phyloP scores from a whole-genome alignment of 2,797 vertebrate species.

The Chaetodon trifasciatus region DNA sequence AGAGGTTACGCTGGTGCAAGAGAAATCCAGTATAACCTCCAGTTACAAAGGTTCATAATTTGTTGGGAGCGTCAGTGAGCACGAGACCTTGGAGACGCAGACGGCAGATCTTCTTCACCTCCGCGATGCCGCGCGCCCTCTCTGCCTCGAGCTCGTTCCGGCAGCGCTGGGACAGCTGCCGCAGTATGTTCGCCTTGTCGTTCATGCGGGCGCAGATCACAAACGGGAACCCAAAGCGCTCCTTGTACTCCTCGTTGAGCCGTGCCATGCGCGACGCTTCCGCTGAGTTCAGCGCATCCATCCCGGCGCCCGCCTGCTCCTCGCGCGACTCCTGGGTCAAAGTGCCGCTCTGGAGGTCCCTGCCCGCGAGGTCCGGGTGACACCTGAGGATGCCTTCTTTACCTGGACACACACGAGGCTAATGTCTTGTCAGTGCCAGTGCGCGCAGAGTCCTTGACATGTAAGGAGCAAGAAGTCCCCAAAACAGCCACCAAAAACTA shows the following conservation, averaged over 20 bases:
- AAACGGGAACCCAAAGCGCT: constrained; percentile 89
- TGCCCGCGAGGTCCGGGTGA: constrained; percentile 89
- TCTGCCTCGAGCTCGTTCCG: constrained; percentile 72
- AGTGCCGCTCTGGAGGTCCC: constrained; percentile 81
- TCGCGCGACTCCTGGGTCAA: constrained; percentile 85
- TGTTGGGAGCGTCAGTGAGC: constrained; percentile 34
- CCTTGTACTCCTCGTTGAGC: constrained; percentile 87
- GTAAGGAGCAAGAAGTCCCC: too few relatives aligned
- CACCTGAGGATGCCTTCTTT: constrained; percentile 90
- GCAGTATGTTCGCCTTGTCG: constrained; percentile 76
- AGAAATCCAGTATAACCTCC: neutral
- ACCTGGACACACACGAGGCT: constrained; percentile 72
- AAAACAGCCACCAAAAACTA: neutral
- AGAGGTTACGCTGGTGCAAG: too few relatives aligned
- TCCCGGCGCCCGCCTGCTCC: constrained; percentile 85
- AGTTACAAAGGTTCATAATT: constrained; percentile 37
- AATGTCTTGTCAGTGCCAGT: neutral
- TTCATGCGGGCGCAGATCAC: constrained; percentile 87
- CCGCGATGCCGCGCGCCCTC: constrained; percentile 80
- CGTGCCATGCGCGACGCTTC: constrained; percentile 74
- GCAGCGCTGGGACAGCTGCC: constrained; percentile 80
- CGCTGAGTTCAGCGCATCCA: constrained; percentile 69
- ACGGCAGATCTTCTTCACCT: constrained; percentile 89
- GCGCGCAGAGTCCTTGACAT: neutral
- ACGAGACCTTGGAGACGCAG: constrained; percentile 83